Evolutionary conservation across 1,140 invertebrate species (phyloP).

Genomic region (Drosophila ohnishii): DNA sequence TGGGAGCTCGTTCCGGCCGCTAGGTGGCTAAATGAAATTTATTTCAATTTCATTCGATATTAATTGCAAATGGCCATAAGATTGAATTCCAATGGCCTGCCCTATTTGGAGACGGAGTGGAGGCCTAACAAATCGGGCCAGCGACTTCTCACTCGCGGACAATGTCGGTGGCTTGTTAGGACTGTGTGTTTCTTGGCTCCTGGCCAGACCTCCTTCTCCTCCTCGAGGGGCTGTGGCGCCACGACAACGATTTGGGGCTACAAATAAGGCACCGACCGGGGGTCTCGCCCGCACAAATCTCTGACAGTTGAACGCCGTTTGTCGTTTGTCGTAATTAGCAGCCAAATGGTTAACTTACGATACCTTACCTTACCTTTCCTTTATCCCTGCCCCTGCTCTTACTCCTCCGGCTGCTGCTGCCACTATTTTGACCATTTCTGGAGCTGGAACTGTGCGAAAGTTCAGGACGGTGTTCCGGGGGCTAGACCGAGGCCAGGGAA

Average conservation of each 20-base stretch:
- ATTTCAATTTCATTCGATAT: constrained; percentile 83
- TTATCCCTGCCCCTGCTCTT: neutral
- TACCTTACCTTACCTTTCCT: constrained; percentile 2
- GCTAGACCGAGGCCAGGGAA: neutral
- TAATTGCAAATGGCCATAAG: constrained; percentile 81
- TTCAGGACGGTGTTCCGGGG: constrained; percentile 41
- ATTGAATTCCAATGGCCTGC: constrained; percentile 71
- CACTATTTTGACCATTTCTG: constrained; percentile 72
- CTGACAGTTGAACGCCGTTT: constrained; percentile 70
- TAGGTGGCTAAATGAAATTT: constrained; percentile 79
- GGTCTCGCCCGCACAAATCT: constrained; percentile 75
- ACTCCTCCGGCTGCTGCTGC: neutral
- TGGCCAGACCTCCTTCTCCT: neutral
- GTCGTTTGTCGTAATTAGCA: constrained; percentile 79
- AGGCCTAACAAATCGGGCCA: constrained; percentile 63
- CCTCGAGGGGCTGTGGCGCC: constrained; percentile 54
- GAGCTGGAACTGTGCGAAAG: constrained; percentile 63
- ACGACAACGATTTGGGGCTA: constrained; percentile 73
- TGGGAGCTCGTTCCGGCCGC: neutral
- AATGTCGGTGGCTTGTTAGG: constrained; percentile 55
- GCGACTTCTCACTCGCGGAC: constrained; percentile 55
- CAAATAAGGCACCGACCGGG: constrained; percentile 76
- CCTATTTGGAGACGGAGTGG: constrained; percentile 60
- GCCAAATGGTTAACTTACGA: constrained; percentile 49
- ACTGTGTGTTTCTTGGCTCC: constrained; percentile 46